Percentiles rank a stretch among this genome's conserved stretches.
Evolutionary conservation across 1,140 invertebrate species (phyloP).

Genomic region (Pseudomyrmex concolor): DNA sequence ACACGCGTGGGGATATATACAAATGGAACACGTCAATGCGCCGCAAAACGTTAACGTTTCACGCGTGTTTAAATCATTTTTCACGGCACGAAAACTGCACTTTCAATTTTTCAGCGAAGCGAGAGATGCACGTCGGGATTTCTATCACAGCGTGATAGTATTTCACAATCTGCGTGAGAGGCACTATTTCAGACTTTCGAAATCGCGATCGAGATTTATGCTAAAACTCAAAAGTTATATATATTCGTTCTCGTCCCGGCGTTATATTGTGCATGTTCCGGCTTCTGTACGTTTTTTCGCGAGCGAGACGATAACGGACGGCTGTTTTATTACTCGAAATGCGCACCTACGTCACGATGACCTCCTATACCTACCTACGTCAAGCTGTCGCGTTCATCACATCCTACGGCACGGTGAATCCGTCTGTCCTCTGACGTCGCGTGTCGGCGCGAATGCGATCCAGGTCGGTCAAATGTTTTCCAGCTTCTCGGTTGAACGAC

Average conservation of each 20-base stretch:
- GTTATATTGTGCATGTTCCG: neutral
- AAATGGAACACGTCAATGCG: neutral
- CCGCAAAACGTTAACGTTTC: neutral
- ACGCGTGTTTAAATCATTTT: slow-evolving; percentile 1
- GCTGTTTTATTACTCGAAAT: slow-evolving; percentile 40
- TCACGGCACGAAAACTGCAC: slow-evolving; percentile 1
- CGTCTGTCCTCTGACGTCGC: slow-evolving; percentile 13
- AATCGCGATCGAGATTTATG: slow-evolving; percentile 45
- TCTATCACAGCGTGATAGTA: slow-evolving; percentile 3
- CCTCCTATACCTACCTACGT: neutral
- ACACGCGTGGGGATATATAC: too few relatives aligned
- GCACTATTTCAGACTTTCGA: slow-evolving; percentile 33
- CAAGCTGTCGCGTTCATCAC: slow-evolving; percentile 6
- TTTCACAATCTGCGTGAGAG: slow-evolving; percentile 29
- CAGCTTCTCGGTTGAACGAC: slow-evolving; percentile 39
- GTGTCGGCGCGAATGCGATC: neutral
- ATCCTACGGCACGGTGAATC: neutral
- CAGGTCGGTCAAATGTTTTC: slow-evolving; percentile 49
- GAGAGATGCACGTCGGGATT: neutral
- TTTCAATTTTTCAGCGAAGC: slow-evolving; percentile 42
- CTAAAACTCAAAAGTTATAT: slow-evolving; percentile 37
- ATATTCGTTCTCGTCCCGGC: neutral
- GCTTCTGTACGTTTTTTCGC: neutral
- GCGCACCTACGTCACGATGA: neutral
- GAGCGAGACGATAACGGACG: slow-evolving; percentile 27